phyloP scores from a whole-genome alignment of 1,140 invertebrate genomes.

The Leptinotarsa lineolata region DNA sequence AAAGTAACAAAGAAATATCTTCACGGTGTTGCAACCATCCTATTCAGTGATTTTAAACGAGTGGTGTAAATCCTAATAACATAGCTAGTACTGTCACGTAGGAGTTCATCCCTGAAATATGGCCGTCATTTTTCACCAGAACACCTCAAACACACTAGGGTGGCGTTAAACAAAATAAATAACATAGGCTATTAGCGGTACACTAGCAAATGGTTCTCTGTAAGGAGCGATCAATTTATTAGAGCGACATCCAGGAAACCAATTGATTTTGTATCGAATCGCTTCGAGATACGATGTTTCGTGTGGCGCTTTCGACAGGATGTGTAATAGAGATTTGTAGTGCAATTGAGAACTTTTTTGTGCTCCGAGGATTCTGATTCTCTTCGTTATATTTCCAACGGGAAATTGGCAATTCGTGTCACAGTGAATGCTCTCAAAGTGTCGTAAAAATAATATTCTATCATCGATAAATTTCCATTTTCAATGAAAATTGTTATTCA shows the following conservation, averaged over 20 bases:
- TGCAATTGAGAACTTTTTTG: neutral
- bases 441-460: no score
- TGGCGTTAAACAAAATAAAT: conserved; percentile 21
- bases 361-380: no score
- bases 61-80: conserved; percentile 21
- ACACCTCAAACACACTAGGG: conserved; percentile 14
- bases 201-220: conserved; percentile 11
- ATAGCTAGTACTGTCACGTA: conserved; percentile 7
- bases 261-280: conserved; percentile 1
- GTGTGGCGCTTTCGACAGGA: neutral
- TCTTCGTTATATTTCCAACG: no score
- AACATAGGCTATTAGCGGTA: conserved; percentile 1
- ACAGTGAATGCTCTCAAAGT: no score
- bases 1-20: conserved; percentile 21
- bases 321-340: neutral
- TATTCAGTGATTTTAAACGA: conserved; percentile 24
- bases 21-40: conserved; percentile 9
- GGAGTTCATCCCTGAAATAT: conserved; percentile 24
- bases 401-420: no score
- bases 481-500: no score
- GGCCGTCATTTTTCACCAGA: conserved; percentile 8
- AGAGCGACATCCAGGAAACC: neutral
- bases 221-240: conserved; percentile 6
- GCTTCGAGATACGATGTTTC: neutral
- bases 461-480: no score